Evolutionary conservation across 2,888 invertebrate genomes (phyloP).

Genomic region (Orthonychiurus folsomi): DNA sequence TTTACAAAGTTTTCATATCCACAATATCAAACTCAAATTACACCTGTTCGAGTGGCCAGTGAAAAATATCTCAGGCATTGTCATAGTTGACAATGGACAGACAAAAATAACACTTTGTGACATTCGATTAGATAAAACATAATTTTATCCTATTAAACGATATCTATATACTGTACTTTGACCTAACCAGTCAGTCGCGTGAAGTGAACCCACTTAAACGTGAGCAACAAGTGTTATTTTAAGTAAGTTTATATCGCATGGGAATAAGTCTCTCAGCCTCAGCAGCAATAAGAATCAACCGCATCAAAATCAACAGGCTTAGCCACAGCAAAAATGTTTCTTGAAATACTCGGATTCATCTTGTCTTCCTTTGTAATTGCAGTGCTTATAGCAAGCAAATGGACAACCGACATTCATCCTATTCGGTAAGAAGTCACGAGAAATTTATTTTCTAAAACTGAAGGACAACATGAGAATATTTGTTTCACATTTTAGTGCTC

Average conservation of each 20-base stretch:
- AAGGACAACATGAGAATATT: not conserved
- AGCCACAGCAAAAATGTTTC: slow-evolving; percentile 10
- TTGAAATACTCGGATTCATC: slow-evolving; percentile 20
- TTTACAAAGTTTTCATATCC: too few relatives aligned
- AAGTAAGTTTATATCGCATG: not conserved
- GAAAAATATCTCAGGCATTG: too few relatives aligned
- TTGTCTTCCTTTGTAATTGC: slow-evolving; percentile 25
- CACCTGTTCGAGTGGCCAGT: too few relatives aligned
- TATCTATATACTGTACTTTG: too few relatives aligned
- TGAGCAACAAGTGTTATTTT: not conserved
- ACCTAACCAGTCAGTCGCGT: not conserved
- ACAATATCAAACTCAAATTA: too few relatives aligned
- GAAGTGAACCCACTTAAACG: not conserved
- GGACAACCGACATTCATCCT: slow-evolving; percentile 34
- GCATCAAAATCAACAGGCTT: too few relatives aligned
- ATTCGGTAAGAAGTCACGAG: slow-evolving; percentile 23
- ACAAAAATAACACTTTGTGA: too few relatives aligned
- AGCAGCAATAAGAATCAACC: not conserved
- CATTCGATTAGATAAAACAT: too few relatives aligned
- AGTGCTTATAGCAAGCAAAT: slow-evolving; percentile 22
- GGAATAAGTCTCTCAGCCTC: not conserved
- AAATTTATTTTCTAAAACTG: slow-evolving; percentile 6
- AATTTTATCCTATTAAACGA: too few relatives aligned
- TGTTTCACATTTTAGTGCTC: slow-evolving; percentile 12
- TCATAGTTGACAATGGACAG: too few relatives aligned